Evolutionary conservation across 2,113 vertebrate genomes (phyloP).

Genomic region (Prionailurus bengalensis): DNA sequence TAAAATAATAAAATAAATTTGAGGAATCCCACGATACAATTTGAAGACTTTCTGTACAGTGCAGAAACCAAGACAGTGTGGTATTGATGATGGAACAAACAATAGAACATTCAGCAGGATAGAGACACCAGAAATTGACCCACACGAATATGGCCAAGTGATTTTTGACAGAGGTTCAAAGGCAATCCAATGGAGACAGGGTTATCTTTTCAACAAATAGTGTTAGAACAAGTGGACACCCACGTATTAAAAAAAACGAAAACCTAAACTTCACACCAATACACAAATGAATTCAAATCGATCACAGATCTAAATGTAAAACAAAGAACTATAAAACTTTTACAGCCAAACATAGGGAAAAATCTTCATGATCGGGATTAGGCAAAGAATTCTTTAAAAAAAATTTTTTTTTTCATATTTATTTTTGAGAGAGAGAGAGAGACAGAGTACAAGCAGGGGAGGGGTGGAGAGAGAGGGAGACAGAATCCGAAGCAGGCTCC

Average conservation of each 20-base stretch:
- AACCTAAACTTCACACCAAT: neutral
- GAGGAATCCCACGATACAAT: neutral
- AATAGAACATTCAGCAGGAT: neutral
- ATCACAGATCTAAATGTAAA: neutral
- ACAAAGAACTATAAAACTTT: neutral
- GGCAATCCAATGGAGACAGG: neutral
- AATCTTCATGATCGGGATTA: neutral
- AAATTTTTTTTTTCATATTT: too few relatives aligned
- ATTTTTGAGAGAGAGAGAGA: too few relatives aligned
- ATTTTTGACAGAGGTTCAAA: neutral
- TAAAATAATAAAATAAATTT: neutral
- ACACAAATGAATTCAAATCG: neutral
- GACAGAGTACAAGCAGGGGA: too few relatives aligned
- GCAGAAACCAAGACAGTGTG: neutral
- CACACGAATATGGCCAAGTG: neutral
- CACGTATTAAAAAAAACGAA: neutral
- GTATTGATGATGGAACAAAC: neutral
- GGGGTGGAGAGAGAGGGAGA: too few relatives aligned
- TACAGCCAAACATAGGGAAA: neutral
- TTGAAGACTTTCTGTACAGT: neutral
- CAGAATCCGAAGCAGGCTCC: too few relatives aligned
- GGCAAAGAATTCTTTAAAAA: neutral
- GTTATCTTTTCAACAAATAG: neutral
- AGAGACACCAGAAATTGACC: neutral
- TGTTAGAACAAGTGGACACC: neutral